Percentiles rank a stretch among this genome's conserved stretches.
These are phyloP conservation scores for Sminthopsis crassicaudata DNA, from an alignment of 2,113 vertebrate species.

Conservation along the genomic window DNA sequence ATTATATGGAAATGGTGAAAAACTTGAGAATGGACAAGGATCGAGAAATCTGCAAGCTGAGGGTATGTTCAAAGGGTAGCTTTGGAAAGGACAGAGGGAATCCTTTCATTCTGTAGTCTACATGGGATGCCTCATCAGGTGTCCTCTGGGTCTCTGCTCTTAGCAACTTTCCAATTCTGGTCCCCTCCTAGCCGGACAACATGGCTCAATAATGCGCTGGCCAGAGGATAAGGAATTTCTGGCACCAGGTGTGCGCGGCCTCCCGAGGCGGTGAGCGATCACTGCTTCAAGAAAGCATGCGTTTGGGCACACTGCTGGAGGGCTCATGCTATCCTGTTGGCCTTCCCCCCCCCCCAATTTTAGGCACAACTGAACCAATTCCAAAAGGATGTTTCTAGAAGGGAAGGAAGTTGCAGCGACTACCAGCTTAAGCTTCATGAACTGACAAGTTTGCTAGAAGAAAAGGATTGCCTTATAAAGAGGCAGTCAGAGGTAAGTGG, in stretches of 20 bases:
- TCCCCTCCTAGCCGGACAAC: background rate
- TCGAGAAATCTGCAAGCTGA: constrained; percentile 89
- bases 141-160: background rate
- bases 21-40: constrained; percentile 91
- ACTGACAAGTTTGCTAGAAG: constrained; percentile 88
- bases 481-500: constrained; percentile 90
- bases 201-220: background rate
- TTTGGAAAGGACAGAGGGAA: background rate
- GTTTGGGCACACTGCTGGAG: constrained; percentile 14
- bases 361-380: constrained; percentile 90
- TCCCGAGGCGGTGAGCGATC: background rate
- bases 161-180: too few relatives aligned
- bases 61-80: constrained; percentile 83
- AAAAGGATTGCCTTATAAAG: constrained; percentile 90
- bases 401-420: constrained; percentile 84
- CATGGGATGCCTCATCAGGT: background rate
- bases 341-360: too few relatives aligned
- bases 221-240: background rate
- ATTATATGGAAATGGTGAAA: constrained; percentile 91
- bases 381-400: constrained; percentile 87
- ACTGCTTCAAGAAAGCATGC: background rate
- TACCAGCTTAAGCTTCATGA: constrained; percentile 91
- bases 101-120: background rate
- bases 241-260: too few relatives aligned
- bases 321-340: background rate